Base-by-base conservation (phyloP, 2,888 invertebrate genomes). In the Nymphalis polychloros region DNA sequence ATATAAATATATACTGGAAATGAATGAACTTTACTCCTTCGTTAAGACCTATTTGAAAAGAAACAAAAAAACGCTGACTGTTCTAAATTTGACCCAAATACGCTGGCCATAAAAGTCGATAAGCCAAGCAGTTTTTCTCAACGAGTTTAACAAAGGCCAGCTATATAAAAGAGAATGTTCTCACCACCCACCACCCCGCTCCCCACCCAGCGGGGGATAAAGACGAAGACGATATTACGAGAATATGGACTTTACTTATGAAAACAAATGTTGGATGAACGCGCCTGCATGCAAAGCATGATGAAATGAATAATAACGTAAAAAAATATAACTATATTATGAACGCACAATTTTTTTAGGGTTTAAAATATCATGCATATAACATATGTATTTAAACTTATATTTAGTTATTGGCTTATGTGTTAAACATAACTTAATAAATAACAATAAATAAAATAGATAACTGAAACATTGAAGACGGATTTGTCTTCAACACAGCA, bases 71-170 rank as follows among this genome's bases (percentile, higher is more conserved):
- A 31, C 13, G 17, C 35, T 6, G 41, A 55, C 68, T 65, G 63
- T 68, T 65, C 49, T 63, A 60, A 67, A 70, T 70, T 63, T 68
- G 67, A 70, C 67, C 67, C 55, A 69, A 65, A 72, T 72, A 65
- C 63, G 20, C 67, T 55, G 55, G 63, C 61, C 48, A 67, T 70
- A 67, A 72, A 67, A 67, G 69, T 72, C 69, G 69, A 72, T 72
- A 72, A 69, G 67, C 62, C 70, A 67, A 64, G 59, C 72, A 67
- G 72, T 69, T 69, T 72, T 67, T 72, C 70, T 72, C 65, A 52
- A 67, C 68, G 68, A 71, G 67, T 72, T 71, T 59, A 71, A 69
- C 71, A 65, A 69, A 72, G 67, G 67, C 70, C 52, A 64, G 61
- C 64, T 67, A 67, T 69, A 69, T 70, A 73, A 73, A 69, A 63